Base-by-base conservation (phyloP, 2,113 vertebrate species). In the Prolemur simus region DNA sequence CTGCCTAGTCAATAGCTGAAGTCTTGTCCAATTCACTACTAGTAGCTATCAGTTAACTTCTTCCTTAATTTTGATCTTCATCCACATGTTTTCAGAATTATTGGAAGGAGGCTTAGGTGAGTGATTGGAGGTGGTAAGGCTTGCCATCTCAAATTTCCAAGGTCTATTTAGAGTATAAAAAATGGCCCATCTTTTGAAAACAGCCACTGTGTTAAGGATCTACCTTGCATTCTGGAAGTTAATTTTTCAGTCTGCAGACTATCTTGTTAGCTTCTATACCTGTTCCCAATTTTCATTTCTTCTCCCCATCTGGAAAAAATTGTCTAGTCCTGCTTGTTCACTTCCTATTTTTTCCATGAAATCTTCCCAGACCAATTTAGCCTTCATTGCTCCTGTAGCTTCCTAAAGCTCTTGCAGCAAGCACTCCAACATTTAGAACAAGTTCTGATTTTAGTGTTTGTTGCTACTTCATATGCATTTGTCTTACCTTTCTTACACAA, bases 271-370 rank as follows among this genome's bases (percentile, higher is more conserved):
- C 34, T 32, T 71, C 45, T 78, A 42, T 49, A 68, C 14, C 81
- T 96, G 34, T 84, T 90, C 4, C 17, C 23, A 87, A 21, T 64
- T 96, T 92, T 39, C 39, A 54, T 96, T 93, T 73, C 64, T 90
- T 96, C 32, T 77, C 23, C 87, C n/a, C 80, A 27, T 68, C 34
- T 91, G 58, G 23, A 47, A n/a, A n/a, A 74, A 81, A 78, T 7
- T 56, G 39, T 86, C 60, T 23, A 5, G 5, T 73, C n/a, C 81
- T 87, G 45, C 2, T 88, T 83, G 34, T 37, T 64, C 13, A 56
- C 45, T 68, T 89, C 32, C 18, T 78, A 3, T 52, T 69, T 77
- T 82, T 69, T 3, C 34, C 54, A 14, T 14, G 63, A 84, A 60
- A 45, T 63, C 9, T 91, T 27, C 29, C 37, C 54, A 85, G 18